Conservation (phyloP, 2,888 invertebrate genomes). For the Leucophenga montana region DNA sequence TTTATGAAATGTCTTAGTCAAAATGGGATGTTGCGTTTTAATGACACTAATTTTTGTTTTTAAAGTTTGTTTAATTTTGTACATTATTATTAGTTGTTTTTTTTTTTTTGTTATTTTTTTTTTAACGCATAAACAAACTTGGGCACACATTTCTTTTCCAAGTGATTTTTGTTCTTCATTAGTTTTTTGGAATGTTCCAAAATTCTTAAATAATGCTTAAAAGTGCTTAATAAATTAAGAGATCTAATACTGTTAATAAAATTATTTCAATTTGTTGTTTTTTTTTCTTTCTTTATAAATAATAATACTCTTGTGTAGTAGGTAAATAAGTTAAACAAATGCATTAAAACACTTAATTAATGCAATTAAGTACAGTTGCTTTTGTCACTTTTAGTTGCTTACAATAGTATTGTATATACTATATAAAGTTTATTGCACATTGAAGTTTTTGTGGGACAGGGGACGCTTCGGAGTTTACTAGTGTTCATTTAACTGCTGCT, state of each 20-base stretch:
- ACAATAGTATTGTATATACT: background rate
- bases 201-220: conserved; percentile 13
- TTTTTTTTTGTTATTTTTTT: conserved; percentile 47
- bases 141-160: conserved; percentile 60
- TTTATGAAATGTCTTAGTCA: conserved; percentile 44
- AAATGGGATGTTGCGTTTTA: conserved; percentile 29
- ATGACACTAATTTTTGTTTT: background rate
- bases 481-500: conserved; percentile 8
- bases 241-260: conserved; percentile 5
- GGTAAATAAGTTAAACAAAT: background rate
- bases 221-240: conserved; percentile 17
- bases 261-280: background rate
- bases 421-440: conserved; percentile 29
- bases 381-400: conserved; percentile 23
- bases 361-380: conserved; percentile 7
- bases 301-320: conserved; percentile 14
- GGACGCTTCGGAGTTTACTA: background rate
- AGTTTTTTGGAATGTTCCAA: conserved; percentile 36
- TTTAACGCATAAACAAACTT: conserved; percentile 49
- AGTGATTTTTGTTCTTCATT: conserved; percentile 1
- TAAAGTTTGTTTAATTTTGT: conserved; percentile 31
- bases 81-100: conserved; percentile 48
- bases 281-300: background rate
- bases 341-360: background rate
- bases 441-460: conserved; percentile 11